These are phyloP conservation scores for Tiliacea aurago DNA, from an alignment of 2,888 invertebrate genomes.

Conservation along the genomic window DNA sequence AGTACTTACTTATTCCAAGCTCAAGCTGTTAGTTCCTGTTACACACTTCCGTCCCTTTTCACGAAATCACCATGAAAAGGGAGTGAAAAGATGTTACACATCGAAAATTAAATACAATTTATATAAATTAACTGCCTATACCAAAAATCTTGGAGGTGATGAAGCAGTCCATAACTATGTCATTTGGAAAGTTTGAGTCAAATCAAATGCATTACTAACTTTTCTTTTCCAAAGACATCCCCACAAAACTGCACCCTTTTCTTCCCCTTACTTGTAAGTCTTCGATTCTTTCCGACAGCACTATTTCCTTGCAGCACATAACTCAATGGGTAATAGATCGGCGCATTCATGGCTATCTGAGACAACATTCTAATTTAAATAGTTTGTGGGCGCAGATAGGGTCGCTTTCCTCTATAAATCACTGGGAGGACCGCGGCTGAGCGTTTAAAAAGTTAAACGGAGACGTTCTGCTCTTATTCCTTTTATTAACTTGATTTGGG, in stretches of 20 bases:
- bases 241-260: slow-evolving; percentile 2
- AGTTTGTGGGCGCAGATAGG: slow-evolving; percentile 77
- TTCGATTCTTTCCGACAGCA: slow-evolving; percentile 25
- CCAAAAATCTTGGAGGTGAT: too few relatives aligned
- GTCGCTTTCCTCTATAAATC: slow-evolving; percentile 71
- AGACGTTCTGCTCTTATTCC: slow-evolving; percentile 72
- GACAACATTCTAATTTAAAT: slow-evolving; percentile 87
- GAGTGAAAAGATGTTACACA: too few relatives aligned
- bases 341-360: slow-evolving; percentile 71
- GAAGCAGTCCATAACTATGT: background rate
- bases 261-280: background rate
- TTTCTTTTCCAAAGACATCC: background rate
- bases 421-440: slow-evolving; percentile 67
- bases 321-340: slow-evolving; percentile 77
- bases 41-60: too few relatives aligned
- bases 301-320: slow-evolving; percentile 63
- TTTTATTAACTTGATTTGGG: slow-evolving; percentile 69
- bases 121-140: background rate
- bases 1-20: too few relatives aligned
- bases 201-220: background rate
- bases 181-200: background rate
- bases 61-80: too few relatives aligned
- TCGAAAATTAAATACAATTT: background rate
- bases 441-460: slow-evolving; percentile 82
- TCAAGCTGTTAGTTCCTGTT: too few relatives aligned